Percentiles rank a stretch among this genome's conserved stretches.
Evolutionary conservation across 2,888 invertebrate species (phyloP).

Genomic region (Chaitophorus viminalis): DNA sequence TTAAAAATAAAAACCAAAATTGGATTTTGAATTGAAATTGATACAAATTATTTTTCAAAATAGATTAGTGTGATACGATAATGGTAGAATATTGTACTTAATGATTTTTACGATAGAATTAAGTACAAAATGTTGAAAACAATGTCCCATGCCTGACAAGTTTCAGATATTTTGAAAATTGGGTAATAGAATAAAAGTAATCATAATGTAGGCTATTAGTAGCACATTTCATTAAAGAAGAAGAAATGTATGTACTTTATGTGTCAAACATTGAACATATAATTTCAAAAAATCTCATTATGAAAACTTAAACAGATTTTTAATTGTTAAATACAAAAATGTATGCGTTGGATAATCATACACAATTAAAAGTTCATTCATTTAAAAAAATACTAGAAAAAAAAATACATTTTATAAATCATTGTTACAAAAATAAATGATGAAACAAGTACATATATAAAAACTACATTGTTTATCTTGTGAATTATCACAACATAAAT

Average conservation of each 20-base stretch:
- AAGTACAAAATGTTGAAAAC: not conserved
- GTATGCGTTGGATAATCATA: not conserved
- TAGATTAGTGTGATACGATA: too few relatives aligned
- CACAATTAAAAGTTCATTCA: not conserved
- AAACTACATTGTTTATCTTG: too few relatives aligned
- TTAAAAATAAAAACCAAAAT: too few relatives aligned
- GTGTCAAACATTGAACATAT: conserved; percentile 36
- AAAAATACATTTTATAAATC: too few relatives aligned
- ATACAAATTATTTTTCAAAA: too few relatives aligned
- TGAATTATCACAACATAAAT: not conserved
- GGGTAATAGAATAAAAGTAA: not conserved
- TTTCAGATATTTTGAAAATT: not conserved
- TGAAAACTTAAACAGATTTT: conserved; percentile 23
- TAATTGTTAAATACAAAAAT: not conserved
- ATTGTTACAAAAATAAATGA: too few relatives aligned
- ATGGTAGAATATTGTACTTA: too few relatives aligned
- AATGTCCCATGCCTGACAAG: too few relatives aligned
- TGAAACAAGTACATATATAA: too few relatives aligned
- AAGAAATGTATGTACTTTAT: conserved; percentile 40
- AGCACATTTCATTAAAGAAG: conserved; percentile 10
- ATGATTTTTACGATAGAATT: too few relatives aligned
- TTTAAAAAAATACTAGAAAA: too few relatives aligned
- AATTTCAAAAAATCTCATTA: not conserved
- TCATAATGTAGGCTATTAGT: not conserved
- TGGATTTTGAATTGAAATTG: too few relatives aligned